Evolutionary conservation across 1,140 invertebrate genomes (phyloP), one percentile per base, ranked within the genome.

Genomic region (Halyomorpha halys): DNA sequence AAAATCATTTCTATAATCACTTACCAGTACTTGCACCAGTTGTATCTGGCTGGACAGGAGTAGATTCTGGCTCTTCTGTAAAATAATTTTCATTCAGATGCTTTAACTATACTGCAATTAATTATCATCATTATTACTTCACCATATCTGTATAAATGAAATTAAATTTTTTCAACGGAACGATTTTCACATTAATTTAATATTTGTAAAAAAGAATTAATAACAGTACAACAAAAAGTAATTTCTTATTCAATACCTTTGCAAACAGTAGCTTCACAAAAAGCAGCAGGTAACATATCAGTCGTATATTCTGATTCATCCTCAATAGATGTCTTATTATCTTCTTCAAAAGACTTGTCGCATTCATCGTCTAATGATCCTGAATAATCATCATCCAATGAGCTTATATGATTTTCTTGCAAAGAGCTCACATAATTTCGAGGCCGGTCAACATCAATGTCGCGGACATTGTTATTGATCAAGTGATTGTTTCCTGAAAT

Each of bases 221-320:
- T 30, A 30, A 8, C 27, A 39, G 6, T 13, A 39, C 34, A 13
- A 39, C 5, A 13, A 39, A 39, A 39, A 39, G 11, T 39, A 39
- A 39, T 39, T 11, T 30, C 8, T 39, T 39, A 13, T 6, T 39
- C 11, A 39, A 39, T 39, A 56, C 53, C 53, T 56, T 23, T 21
- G 23, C 19, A 56, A 25, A 56, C 53, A 4, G 53, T 56, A 23
- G 53, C 53, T 56, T 56, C 53, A 27, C 53, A 56, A 56, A 56
- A 56, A 16, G 53, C 53, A 23, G 53, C 53, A 23, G 53, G 53
- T 56, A 56, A 25, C 53, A 56, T 56, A 56, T 56, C 53, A 23
- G 53, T 56, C 11, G 53, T 56, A 27, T 56, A 56, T 15, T 56
- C 53, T 23, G 53, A 9, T 56, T 56, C 53, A 23, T 56, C 53